Evolutionary conservation across 2,888 invertebrate genomes (phyloP).

Genomic region (Escarpia spicata): DNA sequence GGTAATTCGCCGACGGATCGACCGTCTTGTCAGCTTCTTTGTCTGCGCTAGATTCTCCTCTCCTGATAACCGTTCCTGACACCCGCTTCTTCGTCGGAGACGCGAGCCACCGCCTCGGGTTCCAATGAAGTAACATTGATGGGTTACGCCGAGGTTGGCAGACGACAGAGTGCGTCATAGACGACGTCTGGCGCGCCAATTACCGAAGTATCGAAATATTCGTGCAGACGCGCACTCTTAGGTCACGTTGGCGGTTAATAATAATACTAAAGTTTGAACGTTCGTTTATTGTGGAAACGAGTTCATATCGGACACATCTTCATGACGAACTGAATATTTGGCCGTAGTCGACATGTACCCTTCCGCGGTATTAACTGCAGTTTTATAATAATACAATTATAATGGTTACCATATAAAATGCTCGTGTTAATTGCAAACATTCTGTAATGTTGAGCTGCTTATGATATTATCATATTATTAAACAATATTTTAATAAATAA

Average conservation of each 20-base stretch:
- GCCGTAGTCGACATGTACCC: background rate
- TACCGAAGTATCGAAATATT: background rate
- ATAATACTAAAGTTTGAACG: background rate
- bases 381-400: background rate
- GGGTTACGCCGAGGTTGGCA: conserved; percentile 6
- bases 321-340: background rate
- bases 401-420: background rate
- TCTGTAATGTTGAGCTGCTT: background rate
- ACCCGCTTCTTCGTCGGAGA: background rate
- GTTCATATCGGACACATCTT: background rate
- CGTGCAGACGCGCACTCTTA: background rate
- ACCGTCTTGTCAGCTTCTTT: conserved; percentile 10
- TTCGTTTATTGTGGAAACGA: background rate
- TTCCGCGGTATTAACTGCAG: background rate
- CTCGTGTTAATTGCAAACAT: background rate
- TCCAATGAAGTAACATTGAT: conserved; percentile 1
- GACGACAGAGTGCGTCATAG: background rate
- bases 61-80: background rate
- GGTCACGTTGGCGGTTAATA: conserved; percentile 10
- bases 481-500: background rate
- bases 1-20: background rate
- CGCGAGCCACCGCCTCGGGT: background rate
- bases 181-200: background rate
- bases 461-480: background rate
- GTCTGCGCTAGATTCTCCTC: background rate